Percentiles rank a stretch among this genome's conserved stretches.
phyloP scores from a whole-genome alignment of 2,797 vertebrate genomes.

The Staurois parvus region DNA sequence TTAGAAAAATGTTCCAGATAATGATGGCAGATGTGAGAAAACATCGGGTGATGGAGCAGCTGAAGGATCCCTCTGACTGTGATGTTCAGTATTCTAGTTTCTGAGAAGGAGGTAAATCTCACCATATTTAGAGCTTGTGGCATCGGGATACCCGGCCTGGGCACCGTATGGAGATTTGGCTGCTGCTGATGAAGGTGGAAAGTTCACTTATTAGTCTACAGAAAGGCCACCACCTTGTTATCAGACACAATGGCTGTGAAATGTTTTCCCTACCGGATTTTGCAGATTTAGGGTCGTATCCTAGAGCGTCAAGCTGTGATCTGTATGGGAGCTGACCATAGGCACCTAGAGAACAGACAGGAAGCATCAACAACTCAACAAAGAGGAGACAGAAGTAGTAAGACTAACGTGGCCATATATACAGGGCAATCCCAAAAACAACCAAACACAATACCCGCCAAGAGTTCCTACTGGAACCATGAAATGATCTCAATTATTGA shows the following conservation, averaged over 20 bases:
- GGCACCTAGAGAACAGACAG: too few species aligned
- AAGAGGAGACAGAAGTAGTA: too few species aligned
- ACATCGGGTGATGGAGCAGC: too few species aligned
- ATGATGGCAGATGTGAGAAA: too few species aligned
- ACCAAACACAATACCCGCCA: too few species aligned
- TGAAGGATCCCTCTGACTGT: too few species aligned
- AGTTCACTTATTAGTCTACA: not conserved
- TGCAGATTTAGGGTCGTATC: slow-evolving; percentile 9
- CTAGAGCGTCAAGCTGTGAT: not conserved
- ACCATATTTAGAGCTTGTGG: slow-evolving; percentile 32
- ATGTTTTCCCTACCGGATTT: slow-evolving; percentile 15
- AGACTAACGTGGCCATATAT: too few species aligned
- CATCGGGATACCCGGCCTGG: slow-evolving; percentile 21
- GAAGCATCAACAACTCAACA: too few species aligned
- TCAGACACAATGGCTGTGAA: not conserved
- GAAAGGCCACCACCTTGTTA: not conserved
- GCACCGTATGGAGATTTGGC: slow-evolving; percentile 1
- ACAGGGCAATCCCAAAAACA: too few species aligned
- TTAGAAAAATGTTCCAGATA: too few species aligned
- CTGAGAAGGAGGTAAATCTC: not conserved
- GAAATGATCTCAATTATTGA: too few species aligned
- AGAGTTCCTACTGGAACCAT: too few species aligned
- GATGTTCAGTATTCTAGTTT: not conserved
- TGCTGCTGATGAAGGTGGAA: not conserved
- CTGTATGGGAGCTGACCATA: not conserved